These are phyloP conservation scores for Tipula unca DNA, from an alignment of 2,888 invertebrate species.

Conservation along the genomic window DNA sequence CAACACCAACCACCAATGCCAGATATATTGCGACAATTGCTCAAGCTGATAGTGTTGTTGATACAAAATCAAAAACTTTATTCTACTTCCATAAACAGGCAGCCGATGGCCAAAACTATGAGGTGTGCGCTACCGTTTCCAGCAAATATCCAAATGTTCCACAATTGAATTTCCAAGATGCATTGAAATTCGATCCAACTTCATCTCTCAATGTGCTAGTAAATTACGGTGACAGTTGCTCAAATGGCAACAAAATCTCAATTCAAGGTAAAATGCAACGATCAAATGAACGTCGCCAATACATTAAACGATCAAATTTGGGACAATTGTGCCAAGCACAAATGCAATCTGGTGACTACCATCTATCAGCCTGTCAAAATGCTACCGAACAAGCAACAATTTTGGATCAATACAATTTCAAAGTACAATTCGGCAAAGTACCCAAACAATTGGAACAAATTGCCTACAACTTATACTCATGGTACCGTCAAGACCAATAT, in stretches of 20 bases:
- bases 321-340: conserved; percentile 21
- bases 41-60: conserved; percentile 47
- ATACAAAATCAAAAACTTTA: conserved; percentile 47
- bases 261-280: conserved; percentile 45
- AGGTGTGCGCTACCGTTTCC: not conserved
- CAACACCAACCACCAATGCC: conserved; percentile 27
- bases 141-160: conserved; percentile 42
- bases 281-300: conserved; percentile 44
- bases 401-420: conserved; percentile 42
- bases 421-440: not conserved
- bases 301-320: conserved; percentile 35
- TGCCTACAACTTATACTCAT: not conserved
- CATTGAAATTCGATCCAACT: conserved; percentile 46
- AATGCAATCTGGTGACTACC: conserved; percentile 47
- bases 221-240: conserved; percentile 44
- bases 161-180: conserved; percentile 46
- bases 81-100: conserved; percentile 27
- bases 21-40: conserved; percentile 49
- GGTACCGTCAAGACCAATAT: not conserved
- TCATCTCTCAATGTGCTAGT: conserved; percentile 43
- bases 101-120: not conserved
- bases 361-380: conserved; percentile 50
- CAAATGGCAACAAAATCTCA: conserved; percentile 31
- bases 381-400: conserved; percentile 47
- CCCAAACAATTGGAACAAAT: not conserved